Evolutionary conservation across 2,113 vertebrate species (phyloP).

Genomic region (Phylloscopus trochilus): DNA sequence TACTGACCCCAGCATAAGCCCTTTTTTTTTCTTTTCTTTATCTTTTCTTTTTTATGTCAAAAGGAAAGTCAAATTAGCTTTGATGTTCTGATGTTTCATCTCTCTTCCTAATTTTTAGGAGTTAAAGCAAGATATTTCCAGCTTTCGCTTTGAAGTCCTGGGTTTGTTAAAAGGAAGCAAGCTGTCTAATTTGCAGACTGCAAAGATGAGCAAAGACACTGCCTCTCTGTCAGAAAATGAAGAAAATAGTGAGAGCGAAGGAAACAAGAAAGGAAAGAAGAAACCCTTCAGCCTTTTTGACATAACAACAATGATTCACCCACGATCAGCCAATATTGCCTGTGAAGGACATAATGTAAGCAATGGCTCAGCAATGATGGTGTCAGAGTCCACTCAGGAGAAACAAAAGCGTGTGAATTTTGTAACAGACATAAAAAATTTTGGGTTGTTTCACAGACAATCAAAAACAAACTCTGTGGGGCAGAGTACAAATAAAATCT

Average conservation of each 20-base stretch:
- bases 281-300: conserved; percentile 78
- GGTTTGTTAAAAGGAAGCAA: conserved; percentile 87
- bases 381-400: conserved; percentile 69
- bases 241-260: conserved; percentile 74
- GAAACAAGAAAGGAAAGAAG: conserved; percentile 66
- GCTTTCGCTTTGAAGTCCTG: conserved; percentile 96
- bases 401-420: conserved; percentile 75
- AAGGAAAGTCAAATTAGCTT: not conserved
- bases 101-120: conserved; percentile 77
- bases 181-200: conserved; percentile 48
- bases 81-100: not conserved
- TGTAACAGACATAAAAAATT: conserved; percentile 74
- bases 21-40: not conserved
- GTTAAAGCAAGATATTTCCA: conserved; percentile 97
- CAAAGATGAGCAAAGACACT: conserved; percentile 64
- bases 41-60: not conserved
- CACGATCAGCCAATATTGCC: conserved; percentile 67
- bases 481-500: conserved; percentile 76
- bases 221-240: conserved; percentile 76
- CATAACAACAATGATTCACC: conserved; percentile 72
- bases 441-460: conserved; percentile 78
- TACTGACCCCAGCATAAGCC: not conserved
- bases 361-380: conserved; percentile 74
- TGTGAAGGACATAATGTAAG: conserved; percentile 66
- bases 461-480: conserved; percentile 69